Base-by-base conservation (phyloP, 2,888 invertebrate genomes). In the Eupithecia dodoneata region DNA sequence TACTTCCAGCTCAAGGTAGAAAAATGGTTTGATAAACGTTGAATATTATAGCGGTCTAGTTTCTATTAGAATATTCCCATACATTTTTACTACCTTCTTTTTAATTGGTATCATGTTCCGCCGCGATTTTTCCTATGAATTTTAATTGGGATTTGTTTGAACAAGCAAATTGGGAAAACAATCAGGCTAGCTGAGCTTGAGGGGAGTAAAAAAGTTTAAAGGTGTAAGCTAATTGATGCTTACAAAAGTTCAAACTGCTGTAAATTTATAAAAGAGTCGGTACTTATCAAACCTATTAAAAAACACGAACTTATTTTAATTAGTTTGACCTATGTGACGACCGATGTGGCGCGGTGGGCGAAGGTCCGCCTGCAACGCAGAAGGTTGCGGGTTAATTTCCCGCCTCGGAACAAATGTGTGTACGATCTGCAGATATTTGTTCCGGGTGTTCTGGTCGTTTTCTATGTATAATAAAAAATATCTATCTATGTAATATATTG, bases 81-180 rank as follows among this genome's bases (percentile, higher is more conserved):
- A 10, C 30, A 69, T 72, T 69, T 72, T 44, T 13, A 67, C 66
- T 77, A 72, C 67, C 66, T 77, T 69, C 67, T 49, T 74, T 77
- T 75, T 71, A 75, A 78, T 78, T 78, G 70, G 75, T 78, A 75
- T 75, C 47, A 75, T 18, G 18, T 75, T 71, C 44, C 73, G 13
- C 71, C 13, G 15, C 74, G 44, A 72, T 72, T 72, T 75, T 73
- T 69, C 41, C 59, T 66, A 71, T 73, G 55, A 78, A 72, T 78
- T 75, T 73, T 75, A 77, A 78, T 78, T 75, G 75, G 69, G 44
- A 13, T 72, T 75, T 75, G 77, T 74, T 74, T 59, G 67, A 49
- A 72, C 45, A 74, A 72, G 69, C 72, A 72, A 74, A 74, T 72
- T 77, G 69, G 30, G 52, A 71, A 70, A 73, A 76, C 69, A 42